Evolutionary conservation across 2,888 invertebrate genomes (phyloP), one percentile per base, ranked within the genome.

Genomic region (Oxyscelio sp.): DNA sequence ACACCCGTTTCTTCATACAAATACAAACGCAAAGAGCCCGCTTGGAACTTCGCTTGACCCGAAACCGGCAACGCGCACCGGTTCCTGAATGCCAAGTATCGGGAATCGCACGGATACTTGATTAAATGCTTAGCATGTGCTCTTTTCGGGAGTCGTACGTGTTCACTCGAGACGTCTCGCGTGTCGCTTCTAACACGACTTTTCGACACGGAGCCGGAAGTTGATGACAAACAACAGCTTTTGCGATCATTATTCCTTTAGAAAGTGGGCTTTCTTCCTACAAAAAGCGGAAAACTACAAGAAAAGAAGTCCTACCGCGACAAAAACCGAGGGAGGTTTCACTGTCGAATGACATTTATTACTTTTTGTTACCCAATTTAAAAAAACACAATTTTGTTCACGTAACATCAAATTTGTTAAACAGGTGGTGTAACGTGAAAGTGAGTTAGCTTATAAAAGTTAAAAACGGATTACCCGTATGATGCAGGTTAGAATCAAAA

Each of bases 71-170:
- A 24, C 56, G 48, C 31, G 73, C 43, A 48, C 61, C 65, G 19
- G 45, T 21, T 15, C 71, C 21, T 75, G 75, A 61, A 80, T 66
- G 58, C 22, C 59, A 73, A 65, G 24, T 45, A 66, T 79, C 43
- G 56, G 58, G 50, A 27, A 80, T 73, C 27, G 70, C 31, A 56
- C n/a, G 68, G 50, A 75, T 40, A 50, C 58, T 52, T 71, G 59
- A 61, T 75, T 71, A 80, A 73, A 83, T 70, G 65, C 70, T 45
- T 40, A 22, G 45, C 78, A 73, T 78, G 73, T 65, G 77, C 43
- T 48, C 8, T 68, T 71, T 82, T 82, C 52, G 17, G 61, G 48
- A 27, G 27, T 13, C 27, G 54, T 24, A 24, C 45, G 45, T 17
- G 45, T 6, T 50, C 45, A 40, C 24, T 19, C 31, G 24, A 40